Evolutionary conservation across 2,797 vertebrate species (phyloP), one percentile per base, ranked within the genome.

Genomic region (Poecilia gillii): DNA sequence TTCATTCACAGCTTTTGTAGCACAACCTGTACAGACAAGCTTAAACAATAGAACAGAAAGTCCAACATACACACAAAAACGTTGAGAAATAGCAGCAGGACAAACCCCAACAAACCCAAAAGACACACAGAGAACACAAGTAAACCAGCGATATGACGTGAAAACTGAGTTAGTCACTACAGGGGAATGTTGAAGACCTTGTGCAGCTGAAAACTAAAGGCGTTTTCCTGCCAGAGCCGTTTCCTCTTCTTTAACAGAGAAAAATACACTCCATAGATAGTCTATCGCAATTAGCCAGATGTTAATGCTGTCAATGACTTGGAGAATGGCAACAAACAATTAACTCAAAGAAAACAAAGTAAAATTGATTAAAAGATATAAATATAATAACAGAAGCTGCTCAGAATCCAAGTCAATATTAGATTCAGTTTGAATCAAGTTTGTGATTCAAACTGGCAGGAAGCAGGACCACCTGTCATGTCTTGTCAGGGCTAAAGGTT

Each of bases 391-490:
- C 3, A 31, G 14, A 72, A 71, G 62, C 20, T 51, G 72, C 25
- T 36, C 28, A 55, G 33, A 57, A 6, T 73, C 51, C 33, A 7
- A 41, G 23, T 76, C 41, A 49, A 76, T 86, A 89, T 72, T 51
- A 47, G 31, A 73, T 77, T 83, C 85, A 90, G 77, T 80, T 74
- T 75, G 36, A 81, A 71, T 72, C 23, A 59, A 84, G 75, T 81
- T 46, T 74, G 51, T 75, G 13, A 64, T 84, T 49, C 39, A 8
- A 33, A 33, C 12, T 84, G 77, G 73, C 81, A 90, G 75, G 82
- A 83, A 80, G 78, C 66, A 20, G 23, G 80, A 41, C 36, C 77
- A 76, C 89, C 84, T 76, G 59, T 90, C 84, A 59, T 20, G 49
- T 51, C 49, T 51, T 23, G 20, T 51, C 88, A 81, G 82, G 84